Evolutionary conservation across 1,140 invertebrate genomes (phyloP).

Genomic region (Brevipalpus yothersi): DNA sequence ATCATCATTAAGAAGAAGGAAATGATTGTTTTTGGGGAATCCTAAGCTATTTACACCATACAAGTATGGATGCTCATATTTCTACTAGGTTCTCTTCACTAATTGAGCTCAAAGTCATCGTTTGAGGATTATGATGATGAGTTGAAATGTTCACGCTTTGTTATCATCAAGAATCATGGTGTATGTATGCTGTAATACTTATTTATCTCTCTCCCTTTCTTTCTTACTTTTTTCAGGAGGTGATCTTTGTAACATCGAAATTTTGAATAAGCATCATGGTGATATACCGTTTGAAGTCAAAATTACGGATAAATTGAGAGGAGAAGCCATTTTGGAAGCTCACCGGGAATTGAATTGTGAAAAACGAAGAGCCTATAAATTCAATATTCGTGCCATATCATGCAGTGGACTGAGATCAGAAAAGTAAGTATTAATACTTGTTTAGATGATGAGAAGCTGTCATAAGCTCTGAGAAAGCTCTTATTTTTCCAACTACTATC

Average conservation of each 20-base stretch:
- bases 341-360: slow-evolving; percentile 66
- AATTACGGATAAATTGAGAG: slow-evolving; percentile 26
- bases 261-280: slow-evolving; percentile 70
- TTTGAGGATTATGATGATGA: too few relatives aligned
- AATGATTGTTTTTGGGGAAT: too few relatives aligned
- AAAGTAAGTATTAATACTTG: slow-evolving; percentile 32
- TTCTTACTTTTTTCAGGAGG: slow-evolving; percentile 19
- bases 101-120: too few relatives aligned
- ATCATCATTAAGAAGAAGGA: too few relatives aligned
- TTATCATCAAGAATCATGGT: too few relatives aligned
- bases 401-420: slow-evolving; percentile 57
- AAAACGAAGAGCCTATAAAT: slow-evolving; percentile 77
- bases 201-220: background rate
- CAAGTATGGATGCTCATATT: too few relatives aligned
- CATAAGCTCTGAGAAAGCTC: background rate
- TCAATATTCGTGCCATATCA: slow-evolving; percentile 72
- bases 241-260: slow-evolving; percentile 66
- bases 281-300: slow-evolving; percentile 64
- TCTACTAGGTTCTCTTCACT: too few relatives aligned
- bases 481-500: too few relatives aligned
- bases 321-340: slow-evolving; percentile 39
- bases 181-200: too few relatives aligned
- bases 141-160: too few relatives aligned
- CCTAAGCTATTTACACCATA: too few relatives aligned
- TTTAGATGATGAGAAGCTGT: background rate